Evolutionary conservation across 2,113 vertebrate species (phyloP).

Genomic region (Sylvia atricapilla): DNA sequence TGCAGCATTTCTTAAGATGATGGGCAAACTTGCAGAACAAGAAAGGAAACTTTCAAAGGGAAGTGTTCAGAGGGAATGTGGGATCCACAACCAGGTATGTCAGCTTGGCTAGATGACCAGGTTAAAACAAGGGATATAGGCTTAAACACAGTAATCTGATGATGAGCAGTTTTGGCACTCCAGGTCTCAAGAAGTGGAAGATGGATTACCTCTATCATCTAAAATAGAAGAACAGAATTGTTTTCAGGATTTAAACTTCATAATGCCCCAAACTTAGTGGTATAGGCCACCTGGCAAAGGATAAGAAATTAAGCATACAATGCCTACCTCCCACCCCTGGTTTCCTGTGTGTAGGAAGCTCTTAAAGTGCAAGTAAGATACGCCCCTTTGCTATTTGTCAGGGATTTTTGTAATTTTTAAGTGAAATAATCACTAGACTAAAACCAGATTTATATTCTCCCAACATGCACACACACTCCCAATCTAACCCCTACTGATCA

Average conservation of each 20-base stretch:
- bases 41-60: neutral
- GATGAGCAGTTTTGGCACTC: neutral
- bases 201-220: neutral
- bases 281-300: neutral
- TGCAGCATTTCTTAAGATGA: neutral
- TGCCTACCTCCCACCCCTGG: neutral
- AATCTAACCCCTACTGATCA: neutral
- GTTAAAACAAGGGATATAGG: neutral
- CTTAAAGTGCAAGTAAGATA: neutral
- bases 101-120: neutral
- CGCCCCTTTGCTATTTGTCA: neutral
- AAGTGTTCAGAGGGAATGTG: neutral
- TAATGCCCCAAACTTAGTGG: neutral
- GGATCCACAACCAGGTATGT: neutral
- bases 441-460: neutral
- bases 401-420: neutral
- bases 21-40: neutral
- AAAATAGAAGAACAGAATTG: neutral
- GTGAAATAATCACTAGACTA: neutral
- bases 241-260: neutral
- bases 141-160: neutral
- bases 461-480: neutral
- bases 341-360: neutral
- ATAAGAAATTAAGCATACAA: neutral
- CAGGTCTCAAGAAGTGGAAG: neutral